Conservation (phyloP, 2,888 invertebrate species). For the Hypsopygia costalis region DNA sequence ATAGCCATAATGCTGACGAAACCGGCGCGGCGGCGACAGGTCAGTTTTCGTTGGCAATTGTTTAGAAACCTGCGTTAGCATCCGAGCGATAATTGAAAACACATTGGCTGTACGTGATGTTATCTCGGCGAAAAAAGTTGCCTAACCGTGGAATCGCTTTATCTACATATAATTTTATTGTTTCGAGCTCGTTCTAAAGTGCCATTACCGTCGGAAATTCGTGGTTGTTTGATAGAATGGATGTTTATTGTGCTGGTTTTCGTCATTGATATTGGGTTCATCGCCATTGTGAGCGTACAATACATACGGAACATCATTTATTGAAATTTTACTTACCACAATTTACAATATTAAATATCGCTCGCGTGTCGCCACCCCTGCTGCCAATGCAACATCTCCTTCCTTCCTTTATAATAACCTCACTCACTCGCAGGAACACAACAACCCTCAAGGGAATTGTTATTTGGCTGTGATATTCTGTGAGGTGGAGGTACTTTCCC, state of each 20-base stretch:
- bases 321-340: too few species aligned
- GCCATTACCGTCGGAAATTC: constrained; percentile 2
- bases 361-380: too few species aligned
- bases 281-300: too few species aligned
- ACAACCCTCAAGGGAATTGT: too few species aligned
- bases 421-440: too few species aligned
- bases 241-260: background rate
- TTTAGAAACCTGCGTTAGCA: constrained; percentile 56
- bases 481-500: too few species aligned
- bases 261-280: background rate
- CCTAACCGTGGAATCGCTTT: constrained; percentile 14
- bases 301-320: too few species aligned
- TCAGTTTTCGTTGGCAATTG: constrained; percentile 43
- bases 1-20: too few species aligned
- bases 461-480: too few species aligned
- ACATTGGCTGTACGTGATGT: constrained; percentile 33
- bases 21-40: constrained; percentile 1
- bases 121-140: constrained; percentile 10
- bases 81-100: constrained; percentile 59
- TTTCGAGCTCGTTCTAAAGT: constrained; percentile 13
- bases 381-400: too few species aligned
- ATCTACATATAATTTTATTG: constrained; percentile 30
- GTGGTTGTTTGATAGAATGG: background rate
- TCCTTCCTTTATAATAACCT: too few species aligned
- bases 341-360: too few species aligned